Base-by-base conservation (phyloP, 2,797 vertebrate genomes). In the Echiichthys vipera region DNA sequence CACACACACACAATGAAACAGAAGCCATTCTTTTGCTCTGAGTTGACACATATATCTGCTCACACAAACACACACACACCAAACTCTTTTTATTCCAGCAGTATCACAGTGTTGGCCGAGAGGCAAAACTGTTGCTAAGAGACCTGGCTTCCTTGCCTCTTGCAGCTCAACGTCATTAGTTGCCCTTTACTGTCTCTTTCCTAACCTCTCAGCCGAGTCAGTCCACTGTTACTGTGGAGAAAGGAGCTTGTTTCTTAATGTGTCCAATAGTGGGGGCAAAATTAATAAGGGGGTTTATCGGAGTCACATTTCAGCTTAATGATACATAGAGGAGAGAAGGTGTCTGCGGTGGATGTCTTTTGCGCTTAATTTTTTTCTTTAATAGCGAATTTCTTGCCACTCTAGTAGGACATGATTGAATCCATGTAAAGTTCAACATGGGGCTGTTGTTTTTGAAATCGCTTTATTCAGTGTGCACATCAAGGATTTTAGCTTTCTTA, bases 41-140 rank as follows among this genome's bases (percentile, higher is more conserved):
- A 55, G 20, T 69, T 70, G 65, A 61, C 45, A 70, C 25, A 15
- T 17, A 10, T 57, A 59, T 64, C 39, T 29, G 29, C 49, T 42
- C 58, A 43, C 55, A 54, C 65, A 66, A 5, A 65, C 25, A 70
- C 63, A 51, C 39, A 71, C 73, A 70, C 45, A 69, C 20, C 22
- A 39, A 65, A 69, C 32, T 71, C 32, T 78, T 71, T 85, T 86
- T 78, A 75, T 88, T 84, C 30, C 66, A 66, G 75, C 65, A 3
- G 55, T 76, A 73, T 80, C 59, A 75, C 74, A 40, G 70, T 25
- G 57, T 74, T 36, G 24, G 59, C 65, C 65, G 71, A 75, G 71
- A 80, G 66, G 65, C 75, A 64, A 81, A 89, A 84, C 86, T 84
- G 90, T 93, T 93, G 92, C 92, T 92, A 92, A 91, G 92, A 91